phyloP scores from a whole-genome alignment of 37 sponge, comb jelly and placozoan species.

The Beroe forskalii region DNA sequence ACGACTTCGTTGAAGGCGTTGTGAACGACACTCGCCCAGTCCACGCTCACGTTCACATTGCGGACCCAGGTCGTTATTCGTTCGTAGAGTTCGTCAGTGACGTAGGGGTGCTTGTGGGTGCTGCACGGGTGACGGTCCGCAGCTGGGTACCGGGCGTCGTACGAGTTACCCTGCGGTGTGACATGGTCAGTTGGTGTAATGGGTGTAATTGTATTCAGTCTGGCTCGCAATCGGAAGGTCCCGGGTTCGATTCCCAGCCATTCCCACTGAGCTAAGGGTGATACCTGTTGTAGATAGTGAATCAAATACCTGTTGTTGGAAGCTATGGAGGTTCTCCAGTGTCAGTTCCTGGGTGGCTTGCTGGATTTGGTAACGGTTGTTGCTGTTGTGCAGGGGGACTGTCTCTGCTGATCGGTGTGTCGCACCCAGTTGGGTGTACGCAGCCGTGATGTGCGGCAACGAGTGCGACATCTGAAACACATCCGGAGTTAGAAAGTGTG shows the following conservation, averaged over 20 bases:
- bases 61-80: constrained; percentile 34
- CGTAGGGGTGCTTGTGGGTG: constrained; percentile 52
- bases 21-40: constrained; percentile 37
- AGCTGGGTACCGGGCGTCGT: neutral
- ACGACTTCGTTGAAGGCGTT: neutral
- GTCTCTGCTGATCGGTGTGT: too few relatives aligned
- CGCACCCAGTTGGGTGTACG: too few relatives aligned
- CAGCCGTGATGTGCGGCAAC: neutral
- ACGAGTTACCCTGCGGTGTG: constrained; percentile 1
- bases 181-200: too few relatives aligned
- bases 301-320: neutral
- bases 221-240: too few relatives aligned
- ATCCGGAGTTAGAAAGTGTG: too few relatives aligned
- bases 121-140: neutral
- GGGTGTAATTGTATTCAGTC: neutral
- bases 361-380: neutral
- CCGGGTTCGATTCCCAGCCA: too few relatives aligned
- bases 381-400: neutral
- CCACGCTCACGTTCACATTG: constrained; percentile 34
- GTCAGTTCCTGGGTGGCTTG: neutral
- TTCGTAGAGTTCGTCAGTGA: constrained; percentile 30
- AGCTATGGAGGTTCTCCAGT: neutral
- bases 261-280: too few relatives aligned
- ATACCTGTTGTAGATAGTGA: neutral
- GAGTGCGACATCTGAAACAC: neutral